phyloP scores from a whole-genome alignment of 2,888 invertebrate genomes.

The Archips xylosteana region DNA sequence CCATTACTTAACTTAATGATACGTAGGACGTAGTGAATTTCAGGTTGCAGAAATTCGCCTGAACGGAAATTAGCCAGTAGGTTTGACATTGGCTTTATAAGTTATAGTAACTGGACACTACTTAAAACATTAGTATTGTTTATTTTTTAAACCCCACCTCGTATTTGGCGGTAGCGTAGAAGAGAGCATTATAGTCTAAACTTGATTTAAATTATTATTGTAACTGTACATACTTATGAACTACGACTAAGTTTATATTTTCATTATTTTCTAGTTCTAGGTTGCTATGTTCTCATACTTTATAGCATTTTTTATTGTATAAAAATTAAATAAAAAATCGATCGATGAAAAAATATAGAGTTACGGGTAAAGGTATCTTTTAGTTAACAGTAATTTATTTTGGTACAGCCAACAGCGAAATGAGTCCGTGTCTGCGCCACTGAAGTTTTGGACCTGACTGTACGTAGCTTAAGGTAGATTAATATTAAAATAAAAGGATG shows the following conservation, averaged over 20 bases:
- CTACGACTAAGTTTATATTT: background rate
- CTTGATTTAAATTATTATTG: background rate
- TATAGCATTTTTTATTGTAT: constrained; percentile 8
- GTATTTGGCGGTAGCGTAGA: constrained; percentile 7
- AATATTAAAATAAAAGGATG: background rate
- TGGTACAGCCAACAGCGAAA: constrained; percentile 4
- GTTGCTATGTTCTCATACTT: background rate
- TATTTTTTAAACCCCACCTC: constrained; percentile 8
- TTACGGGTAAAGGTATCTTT: constrained; percentile 53
- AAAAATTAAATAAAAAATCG: background rate
- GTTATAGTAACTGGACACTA: too few species aligned
- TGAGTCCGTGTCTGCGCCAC: background rate
- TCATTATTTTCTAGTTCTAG: background rate
- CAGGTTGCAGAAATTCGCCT: too few species aligned
- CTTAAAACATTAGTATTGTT: background rate
- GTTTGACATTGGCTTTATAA: too few species aligned
- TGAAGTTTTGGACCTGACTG: constrained; percentile 13
- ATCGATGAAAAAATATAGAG: constrained; percentile 42
- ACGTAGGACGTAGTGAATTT: too few species aligned
- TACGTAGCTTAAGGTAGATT: constrained; percentile 8
- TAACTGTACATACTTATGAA: background rate
- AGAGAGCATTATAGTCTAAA: background rate
- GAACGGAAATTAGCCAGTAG: too few species aligned
- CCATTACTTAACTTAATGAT: too few species aligned
- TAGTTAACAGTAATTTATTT: constrained; percentile 26